Evolutionary conservation across 2,797 vertebrate species (phyloP).

Genomic region (Sebastes alutus): DNA sequence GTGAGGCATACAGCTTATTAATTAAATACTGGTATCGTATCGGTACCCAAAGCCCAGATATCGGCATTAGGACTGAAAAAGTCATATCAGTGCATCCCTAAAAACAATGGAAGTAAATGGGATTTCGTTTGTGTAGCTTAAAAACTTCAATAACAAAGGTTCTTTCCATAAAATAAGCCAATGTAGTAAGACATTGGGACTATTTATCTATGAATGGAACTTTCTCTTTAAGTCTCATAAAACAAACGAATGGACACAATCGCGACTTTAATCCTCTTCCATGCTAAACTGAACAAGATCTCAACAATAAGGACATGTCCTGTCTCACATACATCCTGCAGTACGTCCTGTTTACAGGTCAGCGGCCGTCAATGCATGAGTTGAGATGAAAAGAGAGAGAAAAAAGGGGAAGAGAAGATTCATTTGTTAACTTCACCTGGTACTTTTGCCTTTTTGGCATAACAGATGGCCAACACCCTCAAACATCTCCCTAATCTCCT

Average conservation of each 20-base stretch:
- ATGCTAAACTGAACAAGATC: background rate
- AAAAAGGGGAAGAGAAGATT: background rate
- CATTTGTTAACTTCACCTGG: background rate
- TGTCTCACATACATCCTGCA: constrained; percentile 7
- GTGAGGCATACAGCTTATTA: background rate
- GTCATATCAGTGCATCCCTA: background rate
- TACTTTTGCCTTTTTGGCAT: background rate
- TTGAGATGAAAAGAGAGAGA: constrained; percentile 19
- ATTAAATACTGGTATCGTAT: background rate
- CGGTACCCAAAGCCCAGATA: background rate
- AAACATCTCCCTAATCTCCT: background rate
- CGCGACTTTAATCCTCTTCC: background rate
- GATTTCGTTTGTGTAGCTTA: background rate
- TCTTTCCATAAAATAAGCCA: background rate
- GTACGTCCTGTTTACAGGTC: background rate
- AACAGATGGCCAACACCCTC: constrained; percentile 10
- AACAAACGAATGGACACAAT: background rate
- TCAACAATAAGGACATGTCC: background rate
- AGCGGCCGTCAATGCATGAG: constrained; percentile 27
- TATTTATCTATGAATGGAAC: background rate
- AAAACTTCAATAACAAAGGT: background rate
- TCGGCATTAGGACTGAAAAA: background rate
- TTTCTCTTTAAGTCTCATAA: background rate
- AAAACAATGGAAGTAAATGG: background rate
- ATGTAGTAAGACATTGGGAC: background rate